Evolutionary conservation across 2,888 invertebrate genomes (phyloP), one percentile per base, ranked within the genome.

Genomic region (Linnaemya tessellans): DNA sequence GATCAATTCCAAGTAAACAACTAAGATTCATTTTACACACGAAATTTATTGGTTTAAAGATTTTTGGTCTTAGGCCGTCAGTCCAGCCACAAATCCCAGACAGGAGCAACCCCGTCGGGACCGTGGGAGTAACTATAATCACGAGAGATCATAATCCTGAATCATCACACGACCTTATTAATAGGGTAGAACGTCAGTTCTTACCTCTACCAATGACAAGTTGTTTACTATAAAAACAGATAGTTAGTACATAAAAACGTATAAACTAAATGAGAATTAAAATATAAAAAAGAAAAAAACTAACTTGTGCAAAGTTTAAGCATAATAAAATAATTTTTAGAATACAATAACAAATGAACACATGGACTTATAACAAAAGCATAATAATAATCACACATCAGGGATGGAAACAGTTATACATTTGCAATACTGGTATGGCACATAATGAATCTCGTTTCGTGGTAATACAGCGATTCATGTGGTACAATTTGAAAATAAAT

Each of bases 181-280:
- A 88, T 89, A 90, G 91, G 91, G 90, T 91, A 91, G 92, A 91
- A 91, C 91, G 91, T 91, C 92, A 91, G 92, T 91, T 89, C 89
- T 41, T 73, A 91, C 90, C 88, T 10, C 89, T 89, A 89, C 91
- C 88, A 89, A 91, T 89, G 92, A 91, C 91, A 90, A 90, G 77
- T 88, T 88, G 1, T 15, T 0, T 0, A 1, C 0, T 0, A 1
- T 0, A 64, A 68, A 41, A 4, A 0, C 8, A 18, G 65, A 74
- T 11, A 71, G 64, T 58, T 9, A 0, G 4, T 5, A 4, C 0
- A 0, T 4, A 9, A 9, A 38, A 62, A 2, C 1, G 4, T 1
- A 60, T 84, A 64, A 90, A 91, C 84, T 4, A 51, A 18, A 87
- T 91, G 89, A 38, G 91, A 92, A 90, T 88, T 89, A 7, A 10